Conservation (phyloP, 1,140 invertebrate species). For the Ostrea edulis region DNA sequence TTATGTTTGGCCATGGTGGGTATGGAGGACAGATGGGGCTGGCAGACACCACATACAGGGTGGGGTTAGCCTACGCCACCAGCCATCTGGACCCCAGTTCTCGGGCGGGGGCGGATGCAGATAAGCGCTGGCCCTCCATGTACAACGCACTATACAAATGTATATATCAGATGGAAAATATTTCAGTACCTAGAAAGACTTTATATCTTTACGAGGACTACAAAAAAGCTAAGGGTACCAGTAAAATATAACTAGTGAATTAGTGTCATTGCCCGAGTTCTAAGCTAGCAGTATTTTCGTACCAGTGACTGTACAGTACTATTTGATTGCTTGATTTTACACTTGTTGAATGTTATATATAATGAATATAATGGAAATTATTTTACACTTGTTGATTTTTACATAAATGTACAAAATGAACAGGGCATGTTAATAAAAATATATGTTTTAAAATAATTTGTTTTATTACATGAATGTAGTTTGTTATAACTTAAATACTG, state of each 20-base stretch:
- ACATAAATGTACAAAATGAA: too few species aligned
- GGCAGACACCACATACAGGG: slow-evolving; percentile 65
- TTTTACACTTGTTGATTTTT: too few species aligned
- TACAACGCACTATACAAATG: slow-evolving; percentile 62
- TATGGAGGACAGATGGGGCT: slow-evolving; percentile 72
- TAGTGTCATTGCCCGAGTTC: background rate
- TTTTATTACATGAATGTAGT: too few species aligned
- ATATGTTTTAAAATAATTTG: too few species aligned
- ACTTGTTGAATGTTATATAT: background rate
- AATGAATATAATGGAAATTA: background rate
- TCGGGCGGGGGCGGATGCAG: slow-evolving; percentile 48
- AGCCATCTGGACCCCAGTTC: slow-evolving; percentile 64
- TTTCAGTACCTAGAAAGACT: slow-evolving; percentile 49
- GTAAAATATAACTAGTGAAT: background rate
- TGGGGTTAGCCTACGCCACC: slow-evolving; percentile 71
- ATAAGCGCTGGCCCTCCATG: slow-evolving; percentile 58
- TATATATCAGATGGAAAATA: slow-evolving; percentile 62
- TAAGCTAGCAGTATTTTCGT: background rate
- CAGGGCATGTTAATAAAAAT: too few species aligned
- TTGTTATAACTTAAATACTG: too few species aligned
- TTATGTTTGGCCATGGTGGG: slow-evolving; percentile 71
- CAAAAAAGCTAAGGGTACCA: slow-evolving; percentile 39
- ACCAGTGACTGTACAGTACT: background rate
- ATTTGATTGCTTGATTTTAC: background rate
- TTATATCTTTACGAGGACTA: slow-evolving; percentile 51